A percentile compares a stretch with the other conserved stretches of the same genome.
phyloP scores from a whole-genome alignment of 2,113 vertebrate genomes.

The Osmerus eperlanus region DNA sequence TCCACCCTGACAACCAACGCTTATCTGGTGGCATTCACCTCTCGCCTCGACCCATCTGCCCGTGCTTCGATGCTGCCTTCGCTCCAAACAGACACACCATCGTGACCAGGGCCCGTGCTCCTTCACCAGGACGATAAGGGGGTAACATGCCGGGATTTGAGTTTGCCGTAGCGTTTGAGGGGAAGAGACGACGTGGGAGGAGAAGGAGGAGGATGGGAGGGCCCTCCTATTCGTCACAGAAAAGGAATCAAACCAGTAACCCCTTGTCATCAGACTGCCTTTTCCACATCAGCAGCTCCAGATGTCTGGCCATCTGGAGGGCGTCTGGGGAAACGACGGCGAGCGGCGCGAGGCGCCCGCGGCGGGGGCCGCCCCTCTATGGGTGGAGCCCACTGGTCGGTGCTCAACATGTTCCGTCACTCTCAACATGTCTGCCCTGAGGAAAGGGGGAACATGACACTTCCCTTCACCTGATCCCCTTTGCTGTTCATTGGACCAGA shows the following conservation, averaged over 20 bases:
- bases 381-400: not conserved
- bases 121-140: too few species aligned
- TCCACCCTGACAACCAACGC: too few species aligned
- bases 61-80: not conserved
- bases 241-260: conserved; percentile 54
- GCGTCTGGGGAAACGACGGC: conserved; percentile 23
- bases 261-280: conserved; percentile 50
- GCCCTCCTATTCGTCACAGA: conserved; percentile 33
- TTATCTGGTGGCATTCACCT: not conserved
- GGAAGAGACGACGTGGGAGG: not conserved
- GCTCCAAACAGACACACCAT: not conserved
- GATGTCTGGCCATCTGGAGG: conserved; percentile 61
- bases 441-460: not conserved
- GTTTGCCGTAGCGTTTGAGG: not conserved
- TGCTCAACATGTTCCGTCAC: not conserved
- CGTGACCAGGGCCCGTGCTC: not conserved
- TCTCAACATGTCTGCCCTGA: not conserved
- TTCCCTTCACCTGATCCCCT: not conserved
- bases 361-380: not conserved
- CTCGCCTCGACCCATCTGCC: not conserved
- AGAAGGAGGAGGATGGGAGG: conserved; percentile 3
- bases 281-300: conserved; percentile 55
- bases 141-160: too few species aligned
- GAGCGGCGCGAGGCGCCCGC: not conserved
- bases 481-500: not conserved